Base-by-base conservation (phyloP, 2,888 invertebrate genomes). In the Rutpela maculata region DNA sequence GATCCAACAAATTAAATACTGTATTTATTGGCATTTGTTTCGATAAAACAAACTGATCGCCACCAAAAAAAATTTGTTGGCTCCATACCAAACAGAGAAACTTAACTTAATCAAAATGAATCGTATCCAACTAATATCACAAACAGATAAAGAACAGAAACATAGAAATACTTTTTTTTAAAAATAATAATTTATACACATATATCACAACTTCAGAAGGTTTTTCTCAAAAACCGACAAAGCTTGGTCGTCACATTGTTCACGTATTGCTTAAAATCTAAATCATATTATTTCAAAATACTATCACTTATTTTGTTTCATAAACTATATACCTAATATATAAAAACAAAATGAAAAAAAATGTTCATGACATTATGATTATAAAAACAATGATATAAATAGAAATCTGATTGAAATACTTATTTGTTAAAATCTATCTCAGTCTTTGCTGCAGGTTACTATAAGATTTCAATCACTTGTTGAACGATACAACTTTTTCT, bases 401-500 rank as follows among this genome's bases (percentile, higher is more conserved):
- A 74, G 65, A 69, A 65, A 65, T 78, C 75, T 73, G 78, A 78
- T 75, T 67, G 75, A 78, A 70, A 75, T 71, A 71, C 67, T 60
- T 65, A 59, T 65, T 69, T 69, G 62, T 76, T 70, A 60, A 75
- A 66, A 72, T 72, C 72, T 77, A 71, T 70, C 73, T 81, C 81
- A 82, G 82, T 82, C 81, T 82, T 82, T 80, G 31, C 70, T 60
- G 74, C 74, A 79, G 76, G 74, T 43, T 56, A 77, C 78, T 55
- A 65, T 72, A 76, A 26, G 75, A 75, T 43, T 78, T 80, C 77
- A 81, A 81, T 79, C 80, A 75, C 80, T 81, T 74, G 78, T 83
- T 71, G 94, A 94, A 87, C 96, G 92, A 92, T 96, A 97, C 85
- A 97, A 91, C 91, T 97, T 97, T 91, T 95, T 96, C 92, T 97